Conservation (phyloP, 2,888 invertebrate genomes). For the Heliconius hortense region DNA sequence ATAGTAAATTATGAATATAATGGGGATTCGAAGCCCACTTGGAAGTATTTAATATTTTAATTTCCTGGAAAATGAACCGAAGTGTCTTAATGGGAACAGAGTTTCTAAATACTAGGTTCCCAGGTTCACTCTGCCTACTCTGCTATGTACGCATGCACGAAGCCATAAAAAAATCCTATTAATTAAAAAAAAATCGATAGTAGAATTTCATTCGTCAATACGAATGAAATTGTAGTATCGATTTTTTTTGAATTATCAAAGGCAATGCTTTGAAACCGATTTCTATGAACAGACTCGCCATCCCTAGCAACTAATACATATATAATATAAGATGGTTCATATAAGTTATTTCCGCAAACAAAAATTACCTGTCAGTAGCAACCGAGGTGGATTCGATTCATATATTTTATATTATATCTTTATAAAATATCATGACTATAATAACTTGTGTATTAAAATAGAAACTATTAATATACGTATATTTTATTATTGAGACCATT, state of each 20-base stretch:
- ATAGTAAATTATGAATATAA: no score
- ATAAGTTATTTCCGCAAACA: conserved; percentile 28
- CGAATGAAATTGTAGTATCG: no score
- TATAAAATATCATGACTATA: background rate
- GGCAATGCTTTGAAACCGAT: background rate
- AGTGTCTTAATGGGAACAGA: no score
- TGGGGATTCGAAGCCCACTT: no score
- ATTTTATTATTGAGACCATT: background rate
- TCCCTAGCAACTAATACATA: background rate
- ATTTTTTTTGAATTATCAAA: no score
- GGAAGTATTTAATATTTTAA: no score
- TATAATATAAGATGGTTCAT: background rate
- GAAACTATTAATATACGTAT: no score
- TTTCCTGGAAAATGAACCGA: background rate
- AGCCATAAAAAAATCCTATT: background rate
- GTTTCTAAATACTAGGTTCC: background rate
- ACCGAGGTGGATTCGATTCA: conserved; percentile 11
- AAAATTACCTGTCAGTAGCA: conserved; percentile 31
- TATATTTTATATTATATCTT: background rate
- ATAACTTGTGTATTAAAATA: no score
- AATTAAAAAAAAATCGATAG: background rate
- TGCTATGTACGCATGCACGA: no score
- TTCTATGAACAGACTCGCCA: background rate
- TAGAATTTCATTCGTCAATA: background rate
- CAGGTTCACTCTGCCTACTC: background rate